Percentiles rank a stretch among this genome's conserved stretches.
phyloP scores from a whole-genome alignment of 2,888 invertebrate species.

The Ariolimax columbianus region DNA sequence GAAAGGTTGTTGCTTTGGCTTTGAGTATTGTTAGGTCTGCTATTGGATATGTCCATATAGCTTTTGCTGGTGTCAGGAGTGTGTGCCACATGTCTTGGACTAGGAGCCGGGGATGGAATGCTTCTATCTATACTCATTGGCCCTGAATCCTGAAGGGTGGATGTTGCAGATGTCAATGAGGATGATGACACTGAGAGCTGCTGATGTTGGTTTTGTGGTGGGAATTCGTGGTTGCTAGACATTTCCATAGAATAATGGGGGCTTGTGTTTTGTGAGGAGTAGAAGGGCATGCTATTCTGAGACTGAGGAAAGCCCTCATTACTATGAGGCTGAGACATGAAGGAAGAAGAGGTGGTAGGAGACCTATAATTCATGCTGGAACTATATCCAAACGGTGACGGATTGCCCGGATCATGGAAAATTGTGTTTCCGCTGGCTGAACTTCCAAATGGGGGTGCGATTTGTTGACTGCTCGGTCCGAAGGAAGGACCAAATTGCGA shows the following conservation, averaged over 20 bases:
- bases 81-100: conserved; percentile 34
- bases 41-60: conserved; percentile 39
- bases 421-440: conserved; percentile 13
- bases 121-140: background rate
- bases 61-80: conserved; percentile 44
- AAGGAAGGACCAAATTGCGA: conserved; percentile 33
- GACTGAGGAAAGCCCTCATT: conserved; percentile 1
- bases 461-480: conserved; percentile 37
- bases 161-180: conserved; percentile 22
- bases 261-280: conserved; percentile 31
- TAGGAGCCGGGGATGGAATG: conserved; percentile 39
- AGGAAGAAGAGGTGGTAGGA: conserved; percentile 40
- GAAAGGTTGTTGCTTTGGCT: conserved; percentile 24
- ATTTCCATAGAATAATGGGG: conserved; percentile 14
- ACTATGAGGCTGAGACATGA: conserved; percentile 29
- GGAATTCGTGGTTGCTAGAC: conserved; percentile 2
- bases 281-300: conserved; percentile 27
- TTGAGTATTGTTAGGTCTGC: conserved; percentile 17
- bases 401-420: conserved; percentile 18
- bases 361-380: conserved; percentile 33
- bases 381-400: conserved; percentile 39
- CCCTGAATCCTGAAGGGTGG: conserved; percentile 15
- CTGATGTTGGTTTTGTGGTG: conserved; percentile 32
- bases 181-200: conserved; percentile 30
- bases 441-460: conserved; percentile 42